Base-by-base conservation (phyloP, 2,113 vertebrate species). In the Penelope pileata region DNA sequence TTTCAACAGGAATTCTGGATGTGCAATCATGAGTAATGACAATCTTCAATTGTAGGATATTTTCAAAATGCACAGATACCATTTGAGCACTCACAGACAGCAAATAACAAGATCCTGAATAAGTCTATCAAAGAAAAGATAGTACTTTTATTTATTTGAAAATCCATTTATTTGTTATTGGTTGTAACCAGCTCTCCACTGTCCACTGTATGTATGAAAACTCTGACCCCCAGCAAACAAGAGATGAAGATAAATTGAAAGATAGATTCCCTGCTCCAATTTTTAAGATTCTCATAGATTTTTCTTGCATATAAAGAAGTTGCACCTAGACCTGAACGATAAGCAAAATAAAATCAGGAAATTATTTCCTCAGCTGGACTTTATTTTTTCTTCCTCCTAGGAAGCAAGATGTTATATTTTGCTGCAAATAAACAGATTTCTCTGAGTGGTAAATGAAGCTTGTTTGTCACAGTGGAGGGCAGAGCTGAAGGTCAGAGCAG, bases 401-500 rank as follows among this genome's bases (percentile, higher is more conserved):
- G 86, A 93, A 96, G 72, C 32, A 77, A 86, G 80, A 92, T 92
- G 89, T 74, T 91, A 24, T 70, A 83, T 92, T 93, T 95, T 94
- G 68, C 82, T 93, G 72, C 66, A 94, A 96, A 95, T 87, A 89
- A 88, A 86, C 95, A 94, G 85, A 89, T 95, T 95, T 94, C 68
- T 94, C 83, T 94, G 89, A 96, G 93, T 95, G 91, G 95, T 86
- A 92, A 97, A 97, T 95, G 96, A 91, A 97, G 96, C 91, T 92
- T 94, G 93, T 97, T 97, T 96, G 96, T 97, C 94, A 96, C 93
- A 95, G 94, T 93, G 94, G 96, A 97, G 91, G 83, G 94, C 94
- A 97, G 76, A 92, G 66, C 90, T 96, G 95, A 96, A 97, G 97
- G 96, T 97, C 97, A 96, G 90, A 94, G 76, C 79, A 91, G 69